phyloP scores from a whole-genome alignment of 2,113 vertebrate genomes.

The Cyprinodon tularosa region DNA sequence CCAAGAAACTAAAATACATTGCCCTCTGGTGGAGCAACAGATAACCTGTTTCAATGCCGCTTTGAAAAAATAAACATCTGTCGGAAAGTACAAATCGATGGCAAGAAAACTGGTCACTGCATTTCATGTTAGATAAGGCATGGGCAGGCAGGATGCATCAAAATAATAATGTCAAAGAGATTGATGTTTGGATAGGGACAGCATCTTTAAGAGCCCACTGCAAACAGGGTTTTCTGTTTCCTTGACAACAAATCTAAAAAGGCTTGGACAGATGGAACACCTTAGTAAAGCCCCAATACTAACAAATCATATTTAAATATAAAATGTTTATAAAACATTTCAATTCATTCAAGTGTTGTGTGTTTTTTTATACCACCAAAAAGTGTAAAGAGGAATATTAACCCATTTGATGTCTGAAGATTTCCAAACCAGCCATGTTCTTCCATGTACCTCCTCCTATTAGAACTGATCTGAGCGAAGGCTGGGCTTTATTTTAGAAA shows the following conservation, averaged over 20 bases:
- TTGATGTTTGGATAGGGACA: constrained; percentile 50
- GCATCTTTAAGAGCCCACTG: constrained; percentile 31
- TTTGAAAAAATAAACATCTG: constrained; percentile 73
- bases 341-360: constrained; percentile 67
- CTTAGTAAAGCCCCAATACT: constrained; percentile 45
- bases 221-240: constrained; percentile 39
- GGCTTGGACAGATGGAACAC: constrained; percentile 25
- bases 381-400: constrained; percentile 39
- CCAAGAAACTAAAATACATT: constrained; percentile 37
- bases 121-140: constrained; percentile 76
- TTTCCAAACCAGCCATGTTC: constrained; percentile 23
- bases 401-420: constrained; percentile 19
- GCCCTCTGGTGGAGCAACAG: constrained; percentile 61
- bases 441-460: constrained; percentile 5
- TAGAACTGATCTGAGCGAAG: constrained; percentile 4
- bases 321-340: constrained; percentile 74
- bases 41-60: constrained; percentile 55
- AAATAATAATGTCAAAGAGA: constrained; percentile 44
- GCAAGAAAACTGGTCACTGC: constrained; percentile 65
- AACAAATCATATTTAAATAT: constrained; percentile 60
- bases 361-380: constrained; percentile 23
- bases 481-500: constrained; percentile 1
- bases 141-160: constrained; percentile 64
- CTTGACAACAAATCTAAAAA: constrained; percentile 25
- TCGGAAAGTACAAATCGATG: constrained; percentile 64